Percentiles rank a stretch among this genome's conserved stretches.
These are phyloP conservation scores for Phaedon cochleariae DNA, from an alignment of 2,888 invertebrate genomes.

Conservation along the genomic window DNA sequence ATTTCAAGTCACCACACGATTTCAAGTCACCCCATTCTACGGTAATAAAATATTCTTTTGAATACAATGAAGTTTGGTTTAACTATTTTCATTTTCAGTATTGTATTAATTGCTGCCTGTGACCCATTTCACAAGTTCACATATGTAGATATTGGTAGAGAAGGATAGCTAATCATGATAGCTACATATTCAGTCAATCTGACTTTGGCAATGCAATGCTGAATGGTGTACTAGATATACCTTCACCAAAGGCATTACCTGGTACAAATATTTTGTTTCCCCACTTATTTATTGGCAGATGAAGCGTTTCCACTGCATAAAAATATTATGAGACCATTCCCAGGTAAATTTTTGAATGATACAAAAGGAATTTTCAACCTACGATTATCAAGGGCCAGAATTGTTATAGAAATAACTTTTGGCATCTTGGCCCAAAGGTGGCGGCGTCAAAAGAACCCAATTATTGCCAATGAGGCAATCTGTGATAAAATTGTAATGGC, in stretches of 20 bases:
- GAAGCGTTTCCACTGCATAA: constrained; percentile 21
- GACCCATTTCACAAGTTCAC: too few species aligned
- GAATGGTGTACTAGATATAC: neutral
- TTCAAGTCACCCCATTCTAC: too few species aligned
- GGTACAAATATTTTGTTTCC: constrained; percentile 12
- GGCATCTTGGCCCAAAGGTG: constrained; percentile 15
- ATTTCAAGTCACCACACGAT: too few species aligned
- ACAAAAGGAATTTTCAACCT: constrained; percentile 1
- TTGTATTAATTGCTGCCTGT: too few species aligned
- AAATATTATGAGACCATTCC: constrained; percentile 16
- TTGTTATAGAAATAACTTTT: constrained; percentile 9
- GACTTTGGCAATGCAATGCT: neutral
- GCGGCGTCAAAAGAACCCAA: constrained; percentile 3
- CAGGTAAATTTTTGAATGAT: constrained; percentile 12
- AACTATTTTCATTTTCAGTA: too few species aligned
- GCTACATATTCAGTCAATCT: too few species aligned
- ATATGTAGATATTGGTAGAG: too few species aligned
- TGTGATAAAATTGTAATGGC: constrained; percentile 10
- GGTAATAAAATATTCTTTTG: too few species aligned
- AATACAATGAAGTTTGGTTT: too few species aligned
- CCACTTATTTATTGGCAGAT: constrained; percentile 20
- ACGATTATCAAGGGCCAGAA: neutral
- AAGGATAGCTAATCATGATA: too few species aligned
- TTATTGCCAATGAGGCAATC: neutral
- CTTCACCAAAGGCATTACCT: neutral